Evolutionary conservation across 2,888 invertebrate genomes (phyloP).

Genomic region (Hetaerina titia): DNA sequence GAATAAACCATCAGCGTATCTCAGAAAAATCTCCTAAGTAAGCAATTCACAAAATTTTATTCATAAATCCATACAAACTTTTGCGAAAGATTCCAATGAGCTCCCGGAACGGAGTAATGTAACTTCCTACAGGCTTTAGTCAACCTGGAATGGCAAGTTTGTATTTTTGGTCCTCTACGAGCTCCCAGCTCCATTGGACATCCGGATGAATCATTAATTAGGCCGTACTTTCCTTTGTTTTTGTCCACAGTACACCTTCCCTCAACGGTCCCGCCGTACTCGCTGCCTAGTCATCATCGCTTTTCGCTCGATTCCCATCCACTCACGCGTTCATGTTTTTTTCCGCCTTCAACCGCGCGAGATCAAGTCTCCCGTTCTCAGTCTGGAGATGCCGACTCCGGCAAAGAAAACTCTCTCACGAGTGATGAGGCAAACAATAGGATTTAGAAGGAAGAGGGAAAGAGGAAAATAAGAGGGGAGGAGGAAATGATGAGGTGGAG

Average conservation of each 20-base stretch:
- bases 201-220: conserved; percentile 1
- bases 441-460: background rate
- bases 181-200: background rate
- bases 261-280: background rate
- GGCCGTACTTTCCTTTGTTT: background rate
- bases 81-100: too few relatives aligned
- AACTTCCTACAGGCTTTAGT: too few relatives aligned
- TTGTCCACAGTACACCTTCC: background rate
- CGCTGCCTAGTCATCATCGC: background rate
- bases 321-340: background rate
- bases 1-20: too few relatives aligned
- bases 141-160: background rate
- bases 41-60: too few relatives aligned
- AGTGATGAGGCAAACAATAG: background rate
- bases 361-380: background rate
- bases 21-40: too few relatives aligned
- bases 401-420: background rate
- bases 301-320: background rate
- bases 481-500: background rate
- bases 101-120: too few relatives aligned
- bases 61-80: too few relatives aligned
- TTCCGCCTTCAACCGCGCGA: background rate
- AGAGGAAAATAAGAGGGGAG: background rate
- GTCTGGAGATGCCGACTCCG: background rate
- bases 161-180: background rate